These are phyloP conservation scores for Pelmatolapia mariae DNA, from an alignment of 2,113 vertebrate genomes.

Conservation along the genomic window DNA sequence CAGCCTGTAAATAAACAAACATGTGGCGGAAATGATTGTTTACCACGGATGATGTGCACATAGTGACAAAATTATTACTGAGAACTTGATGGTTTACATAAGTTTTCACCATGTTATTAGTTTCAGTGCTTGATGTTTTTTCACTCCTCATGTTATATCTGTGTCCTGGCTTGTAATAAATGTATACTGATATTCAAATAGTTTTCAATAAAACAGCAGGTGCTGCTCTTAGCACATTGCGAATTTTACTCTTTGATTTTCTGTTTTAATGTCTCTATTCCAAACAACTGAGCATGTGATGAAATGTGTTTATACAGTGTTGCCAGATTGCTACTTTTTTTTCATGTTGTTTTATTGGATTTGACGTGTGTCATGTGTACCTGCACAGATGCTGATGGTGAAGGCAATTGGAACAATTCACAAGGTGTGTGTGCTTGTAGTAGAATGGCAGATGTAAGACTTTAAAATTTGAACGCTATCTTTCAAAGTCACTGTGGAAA, in stretches of 20 bases:
- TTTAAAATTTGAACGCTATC: background rate
- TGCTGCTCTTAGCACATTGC: background rate
- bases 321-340: background rate
- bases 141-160: background rate
- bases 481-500: background rate
- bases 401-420: conserved; percentile 76
- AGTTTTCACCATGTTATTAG: background rate
- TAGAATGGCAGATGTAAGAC: conserved; percentile 1
- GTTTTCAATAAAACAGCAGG: conserved; percentile 35
- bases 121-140: background rate
- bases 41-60: background rate
- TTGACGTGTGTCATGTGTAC: conserved; percentile 69
- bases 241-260: background rate
- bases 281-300: background rate
- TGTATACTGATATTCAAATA: background rate
- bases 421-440: conserved; percentile 50
- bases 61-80: background rate
- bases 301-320: background rate
- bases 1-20: background rate
- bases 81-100: background rate
- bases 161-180: conserved; percentile 13
- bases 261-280: background rate
- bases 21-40: background rate
- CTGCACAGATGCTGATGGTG: conserved; percentile 76
- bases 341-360: conserved; percentile 35